phyloP scores from a whole-genome alignment of 2,797 vertebrate genomes.

The Schizothorax lantsangensis region DNA sequence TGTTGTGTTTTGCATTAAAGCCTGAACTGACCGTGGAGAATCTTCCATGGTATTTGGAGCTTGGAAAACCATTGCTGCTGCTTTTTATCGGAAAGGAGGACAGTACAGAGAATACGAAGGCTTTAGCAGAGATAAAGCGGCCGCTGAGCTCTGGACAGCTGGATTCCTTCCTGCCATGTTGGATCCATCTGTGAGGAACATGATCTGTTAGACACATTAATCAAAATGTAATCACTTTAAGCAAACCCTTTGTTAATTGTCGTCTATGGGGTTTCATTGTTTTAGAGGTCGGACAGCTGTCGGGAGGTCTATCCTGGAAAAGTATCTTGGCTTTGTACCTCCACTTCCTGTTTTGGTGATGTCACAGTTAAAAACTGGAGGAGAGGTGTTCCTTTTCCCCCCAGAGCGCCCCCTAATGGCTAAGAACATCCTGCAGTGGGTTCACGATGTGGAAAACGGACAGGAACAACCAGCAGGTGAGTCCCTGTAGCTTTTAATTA shows the following conservation, averaged over 20 bases:
- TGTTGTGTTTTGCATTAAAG: conserved; percentile 68
- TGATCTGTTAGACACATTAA: not conserved
- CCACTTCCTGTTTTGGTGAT: conserved; percentile 84
- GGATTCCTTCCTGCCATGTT: conserved; percentile 79
- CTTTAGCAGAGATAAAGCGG: conserved; percentile 72
- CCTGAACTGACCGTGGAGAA: conserved; percentile 91
- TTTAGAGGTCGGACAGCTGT: conserved; percentile 83
- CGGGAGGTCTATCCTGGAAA: conserved; percentile 82
- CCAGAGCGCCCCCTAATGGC: conserved; percentile 75
- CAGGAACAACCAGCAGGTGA: conserved; percentile 84
- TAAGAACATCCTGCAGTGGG: conserved; percentile 82
- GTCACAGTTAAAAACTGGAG: conserved; percentile 77
- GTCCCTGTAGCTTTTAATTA: conserved; percentile 22
- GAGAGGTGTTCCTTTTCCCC: conserved; percentile 87
- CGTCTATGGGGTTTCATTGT: conserved; percentile 30
- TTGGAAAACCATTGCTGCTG: conserved; percentile 84
- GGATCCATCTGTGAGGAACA: conserved; percentile 90
- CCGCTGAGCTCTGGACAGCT: conserved; percentile 61
- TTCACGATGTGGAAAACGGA: conserved; percentile 80
- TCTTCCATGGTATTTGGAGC: conserved; percentile 82
- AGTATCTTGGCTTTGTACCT: conserved; percentile 81
- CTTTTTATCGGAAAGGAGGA: conserved; percentile 86
- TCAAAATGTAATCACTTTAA: not conserved
- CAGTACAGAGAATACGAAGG: conserved; percentile 66
- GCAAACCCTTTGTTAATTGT: not conserved